Evolutionary conservation across 2,797 vertebrate species (phyloP).

Genomic region (Sebastes steindachneri): DNA sequence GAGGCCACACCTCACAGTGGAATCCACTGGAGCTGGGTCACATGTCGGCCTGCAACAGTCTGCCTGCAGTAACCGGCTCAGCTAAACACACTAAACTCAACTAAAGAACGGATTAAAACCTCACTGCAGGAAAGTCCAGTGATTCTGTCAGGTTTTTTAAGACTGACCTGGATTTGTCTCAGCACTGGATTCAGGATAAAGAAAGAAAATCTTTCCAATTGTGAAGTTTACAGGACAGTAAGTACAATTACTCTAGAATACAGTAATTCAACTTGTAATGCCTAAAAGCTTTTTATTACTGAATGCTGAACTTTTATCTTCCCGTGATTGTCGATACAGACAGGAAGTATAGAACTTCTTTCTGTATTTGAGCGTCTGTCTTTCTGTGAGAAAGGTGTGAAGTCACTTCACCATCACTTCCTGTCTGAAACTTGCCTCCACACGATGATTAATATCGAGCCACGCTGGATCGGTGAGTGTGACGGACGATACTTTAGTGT

Average conservation of each 20-base stretch:
- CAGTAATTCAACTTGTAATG: background rate
- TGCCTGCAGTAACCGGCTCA: background rate
- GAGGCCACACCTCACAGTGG: conserved; percentile 81
- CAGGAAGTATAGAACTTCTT: conserved; percentile 3
- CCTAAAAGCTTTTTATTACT: background rate
- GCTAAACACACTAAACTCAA: background rate
- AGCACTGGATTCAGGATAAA: background rate
- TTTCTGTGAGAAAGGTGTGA: background rate
- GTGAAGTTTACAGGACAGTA: background rate
- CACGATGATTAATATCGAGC: too few relatives aligned
- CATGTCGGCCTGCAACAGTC: conserved; percentile 53
- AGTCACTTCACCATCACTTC: background rate
- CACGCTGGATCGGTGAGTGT: background rate
- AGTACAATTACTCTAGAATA: background rate
- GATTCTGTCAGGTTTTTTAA: background rate
- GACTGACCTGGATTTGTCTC: background rate
- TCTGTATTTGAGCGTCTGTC: background rate
- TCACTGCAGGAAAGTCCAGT: background rate
- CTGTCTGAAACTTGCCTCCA: background rate
- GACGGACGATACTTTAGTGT: background rate
- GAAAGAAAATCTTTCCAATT: background rate
- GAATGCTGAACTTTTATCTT: background rate
- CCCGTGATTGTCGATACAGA: background rate
- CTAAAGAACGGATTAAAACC: background rate
- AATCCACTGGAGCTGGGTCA: conserved; percentile 78